These are phyloP conservation scores for Oreotrochilus melanogaster DNA, from an alignment of 2,113 vertebrate genomes.

Conservation along the genomic window DNA sequence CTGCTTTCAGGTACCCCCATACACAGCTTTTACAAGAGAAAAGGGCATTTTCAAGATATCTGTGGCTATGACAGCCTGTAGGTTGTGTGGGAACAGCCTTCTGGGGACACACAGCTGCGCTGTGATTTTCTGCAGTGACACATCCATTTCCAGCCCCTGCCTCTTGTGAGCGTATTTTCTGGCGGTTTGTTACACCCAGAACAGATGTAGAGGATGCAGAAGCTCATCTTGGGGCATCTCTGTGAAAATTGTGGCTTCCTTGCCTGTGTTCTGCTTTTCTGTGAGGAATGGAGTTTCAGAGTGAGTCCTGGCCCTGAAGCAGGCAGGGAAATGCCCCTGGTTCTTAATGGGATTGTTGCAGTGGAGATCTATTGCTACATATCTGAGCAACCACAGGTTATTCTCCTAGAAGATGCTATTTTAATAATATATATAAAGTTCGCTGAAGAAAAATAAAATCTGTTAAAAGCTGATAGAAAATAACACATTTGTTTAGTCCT, in stretches of 20 bases:
- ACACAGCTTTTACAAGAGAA: neutral
- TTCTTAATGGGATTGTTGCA: neutral
- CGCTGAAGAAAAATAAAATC: conserved; percentile 27
- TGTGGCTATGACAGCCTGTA: neutral
- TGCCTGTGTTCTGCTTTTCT: conserved; percentile 25
- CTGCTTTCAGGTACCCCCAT: neutral
- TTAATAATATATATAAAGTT: conserved; percentile 17
- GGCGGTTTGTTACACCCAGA: neutral
- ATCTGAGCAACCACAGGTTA: conserved; percentile 45
- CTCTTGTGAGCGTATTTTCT: neutral
- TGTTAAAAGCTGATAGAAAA: conserved; percentile 37
- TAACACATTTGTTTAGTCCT: conserved; percentile 17
- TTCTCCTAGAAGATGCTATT: conserved; percentile 36
- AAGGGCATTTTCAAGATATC: neutral
- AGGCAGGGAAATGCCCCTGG: neutral
- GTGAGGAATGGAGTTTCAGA: neutral
- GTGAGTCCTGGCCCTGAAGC: neutral
- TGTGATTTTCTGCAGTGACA: neutral
- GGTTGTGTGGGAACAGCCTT: neutral
- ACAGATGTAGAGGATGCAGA: neutral
- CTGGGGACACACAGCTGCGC: neutral
- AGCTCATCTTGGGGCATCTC: neutral
- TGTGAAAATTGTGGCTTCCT: neutral
- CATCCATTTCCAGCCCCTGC: neutral
- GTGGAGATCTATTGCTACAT: neutral